Percentiles rank a stretch among this genome's conserved stretches.
Evolutionary conservation across 2,888 invertebrate genomes (phyloP).

Genomic region (Thymelicus lineola): DNA sequence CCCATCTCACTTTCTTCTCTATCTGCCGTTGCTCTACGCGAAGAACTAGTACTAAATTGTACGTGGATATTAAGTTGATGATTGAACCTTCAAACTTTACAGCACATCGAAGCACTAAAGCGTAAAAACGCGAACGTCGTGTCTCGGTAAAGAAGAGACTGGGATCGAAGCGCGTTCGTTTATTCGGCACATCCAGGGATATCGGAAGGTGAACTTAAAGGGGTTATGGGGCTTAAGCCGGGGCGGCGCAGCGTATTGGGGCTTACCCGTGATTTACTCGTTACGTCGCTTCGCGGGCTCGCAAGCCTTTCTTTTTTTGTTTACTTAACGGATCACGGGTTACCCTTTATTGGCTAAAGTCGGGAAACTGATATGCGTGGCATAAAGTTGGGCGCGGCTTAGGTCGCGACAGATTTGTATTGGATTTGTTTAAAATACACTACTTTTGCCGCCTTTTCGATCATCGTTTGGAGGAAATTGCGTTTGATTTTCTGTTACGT

Average conservation of each 20-base stretch:
- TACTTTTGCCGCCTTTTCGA: slow-evolving; percentile 1
- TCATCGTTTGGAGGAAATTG: slow-evolving; percentile 19
- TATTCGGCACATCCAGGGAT: slow-evolving; percentile 58
- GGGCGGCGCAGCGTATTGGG: slow-evolving; percentile 71
- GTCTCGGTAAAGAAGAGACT: slow-evolving; percentile 30
- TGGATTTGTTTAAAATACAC: slow-evolving; percentile 48
- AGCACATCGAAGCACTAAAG: slow-evolving; percentile 11
- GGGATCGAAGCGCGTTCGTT: slow-evolving; percentile 48
- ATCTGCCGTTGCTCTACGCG: too few species aligned
- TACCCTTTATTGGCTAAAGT: slow-evolving; percentile 83
- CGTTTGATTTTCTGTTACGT: background rate
- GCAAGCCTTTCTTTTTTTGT: slow-evolving; percentile 75
- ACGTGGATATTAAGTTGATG: background rate
- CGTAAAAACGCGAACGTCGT: slow-evolving; percentile 33
- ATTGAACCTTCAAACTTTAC: slow-evolving; percentile 3
- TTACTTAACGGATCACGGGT: slow-evolving; percentile 83
- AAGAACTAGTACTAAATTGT: too few species aligned
- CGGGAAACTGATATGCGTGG: slow-evolving; percentile 79
- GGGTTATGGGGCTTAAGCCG: slow-evolving; percentile 72
- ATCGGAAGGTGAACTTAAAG: slow-evolving; percentile 74
- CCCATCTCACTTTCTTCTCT: too few species aligned
- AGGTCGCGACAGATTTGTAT: slow-evolving; percentile 70
- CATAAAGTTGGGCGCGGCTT: slow-evolving; percentile 74
- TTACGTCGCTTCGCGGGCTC: slow-evolving; percentile 68
- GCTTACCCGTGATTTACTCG: slow-evolving; percentile 81